Conservation (phyloP, 2,797 vertebrate genomes). For the Poeciliopsis presidionis region DNA sequence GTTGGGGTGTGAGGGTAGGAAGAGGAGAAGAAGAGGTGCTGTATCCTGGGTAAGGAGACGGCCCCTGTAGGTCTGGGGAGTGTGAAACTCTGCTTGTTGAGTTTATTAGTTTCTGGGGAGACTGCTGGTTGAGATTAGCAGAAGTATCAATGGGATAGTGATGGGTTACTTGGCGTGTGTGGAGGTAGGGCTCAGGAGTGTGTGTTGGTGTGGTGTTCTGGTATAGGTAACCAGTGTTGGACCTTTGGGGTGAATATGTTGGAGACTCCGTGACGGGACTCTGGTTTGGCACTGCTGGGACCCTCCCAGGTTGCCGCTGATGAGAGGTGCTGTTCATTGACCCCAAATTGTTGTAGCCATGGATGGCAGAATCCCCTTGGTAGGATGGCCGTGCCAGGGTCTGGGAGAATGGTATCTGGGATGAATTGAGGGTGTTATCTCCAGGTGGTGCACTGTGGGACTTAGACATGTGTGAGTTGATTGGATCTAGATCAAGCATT, state of each 20-base stretch:
- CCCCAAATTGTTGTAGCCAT: conserved; percentile 69
- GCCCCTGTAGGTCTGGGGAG: conserved; percentile 77
- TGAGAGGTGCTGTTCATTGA: conserved; percentile 67
- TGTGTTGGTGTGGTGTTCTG: conserved; percentile 72
- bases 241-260: conserved; percentile 67
- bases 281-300: conserved; percentile 66
- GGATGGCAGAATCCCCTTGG: conserved; percentile 81
- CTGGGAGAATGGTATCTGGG: conserved; percentile 79
- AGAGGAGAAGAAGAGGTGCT: conserved; percentile 82
- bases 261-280: conserved; percentile 77
- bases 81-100: conserved; percentile 60
- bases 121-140: conserved; percentile 68
- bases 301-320: conserved; percentile 61
- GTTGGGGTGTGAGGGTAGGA: conserved; percentile 71
- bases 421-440: conserved; percentile 79
- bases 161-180: conserved; percentile 55
- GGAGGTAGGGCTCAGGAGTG: conserved; percentile 77
- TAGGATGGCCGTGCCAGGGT: conserved; percentile 78
- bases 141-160: conserved; percentile 55
- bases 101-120: conserved; percentile 66
- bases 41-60: conserved; percentile 74
- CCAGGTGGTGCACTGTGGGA: conserved; percentile 87
- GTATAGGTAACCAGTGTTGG: conserved; percentile 64
- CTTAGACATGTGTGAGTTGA: conserved; percentile 86
- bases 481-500: conserved; percentile 91